Conservation (phyloP, 2,888 invertebrate species). For the Papilio demoleus region DNA sequence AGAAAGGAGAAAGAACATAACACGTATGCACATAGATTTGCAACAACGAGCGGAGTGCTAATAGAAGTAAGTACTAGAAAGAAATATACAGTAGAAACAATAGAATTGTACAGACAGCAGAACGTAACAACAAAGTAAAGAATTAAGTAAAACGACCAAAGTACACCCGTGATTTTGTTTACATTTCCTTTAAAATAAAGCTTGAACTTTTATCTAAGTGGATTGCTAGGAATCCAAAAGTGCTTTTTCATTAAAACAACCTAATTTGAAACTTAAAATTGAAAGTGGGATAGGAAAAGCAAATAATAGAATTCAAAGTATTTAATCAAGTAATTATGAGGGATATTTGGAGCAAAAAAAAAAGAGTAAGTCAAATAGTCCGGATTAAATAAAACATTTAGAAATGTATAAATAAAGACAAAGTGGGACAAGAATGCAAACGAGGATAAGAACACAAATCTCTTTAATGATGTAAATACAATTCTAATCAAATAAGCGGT, state of each 20-base stretch:
- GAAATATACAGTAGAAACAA: no score
- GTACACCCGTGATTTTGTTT: not conserved
- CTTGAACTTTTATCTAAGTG: conserved; percentile 17
- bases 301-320: not conserved
- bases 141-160: conserved; percentile 7
- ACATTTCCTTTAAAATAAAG: not conserved
- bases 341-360: no score
- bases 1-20: not conserved
- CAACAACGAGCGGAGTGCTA: conserved; percentile 15
- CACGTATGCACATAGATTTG: not conserved
- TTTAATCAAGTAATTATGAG: no score
- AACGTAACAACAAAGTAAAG: conserved; percentile 13
- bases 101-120: conserved; percentile 5
- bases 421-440: no score
- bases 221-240: not conserved
- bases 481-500: not conserved
- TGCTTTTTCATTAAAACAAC: conserved; percentile 4
- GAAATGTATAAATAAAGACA: no score
- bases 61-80: not conserved
- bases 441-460: not conserved
- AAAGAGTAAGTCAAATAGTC: no score
- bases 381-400: no score
- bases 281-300: not conserved
- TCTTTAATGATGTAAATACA: conserved; percentile 5
- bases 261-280: not conserved